Evolutionary conservation across 2,888 invertebrate species (phyloP).

Genomic region (Acronicta psi): DNA sequence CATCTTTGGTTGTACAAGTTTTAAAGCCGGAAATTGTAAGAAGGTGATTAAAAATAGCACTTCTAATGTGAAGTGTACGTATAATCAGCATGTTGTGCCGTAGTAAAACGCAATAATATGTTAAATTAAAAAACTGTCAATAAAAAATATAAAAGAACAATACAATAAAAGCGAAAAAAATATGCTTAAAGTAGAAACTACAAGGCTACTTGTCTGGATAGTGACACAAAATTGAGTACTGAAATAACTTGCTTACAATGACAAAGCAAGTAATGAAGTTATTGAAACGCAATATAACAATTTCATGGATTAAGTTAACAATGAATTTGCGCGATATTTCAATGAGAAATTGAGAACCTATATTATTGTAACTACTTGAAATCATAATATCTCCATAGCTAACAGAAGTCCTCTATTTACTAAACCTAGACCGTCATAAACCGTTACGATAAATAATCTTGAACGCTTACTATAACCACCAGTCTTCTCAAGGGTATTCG

Average conservation of each 20-base stretch:
- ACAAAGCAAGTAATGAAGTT: conserved; percentile 21
- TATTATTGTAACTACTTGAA: neutral
- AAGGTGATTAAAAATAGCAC: too few relatives aligned
- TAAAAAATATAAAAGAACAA: neutral
- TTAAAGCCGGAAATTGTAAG: too few relatives aligned
- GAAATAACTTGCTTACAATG: conserved; percentile 16
- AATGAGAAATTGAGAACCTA: neutral
- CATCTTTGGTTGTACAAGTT: too few relatives aligned
- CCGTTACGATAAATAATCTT: conserved; percentile 2
- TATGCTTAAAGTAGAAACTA: neutral
- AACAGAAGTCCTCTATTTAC: neutral
- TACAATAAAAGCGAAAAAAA: conserved; percentile 2
- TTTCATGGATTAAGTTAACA: conserved; percentile 23
- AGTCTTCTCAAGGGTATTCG: neutral
- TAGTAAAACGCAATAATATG: too few relatives aligned
- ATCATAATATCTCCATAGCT: neutral
- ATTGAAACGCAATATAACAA: conserved; percentile 14
- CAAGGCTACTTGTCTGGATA: conserved; percentile 23
- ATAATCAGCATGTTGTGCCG: too few relatives aligned
- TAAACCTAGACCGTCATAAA: neutral
- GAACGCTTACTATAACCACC: neutral
- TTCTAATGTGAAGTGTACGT: too few relatives aligned
- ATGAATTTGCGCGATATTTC: conserved; percentile 3
- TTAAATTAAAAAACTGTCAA: too few relatives aligned
- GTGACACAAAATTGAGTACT: neutral